A percentile compares a stretch with the other conserved stretches of the same genome.
Evolutionary conservation across 2,113 vertebrate genomes (phyloP).

Genomic region (Grammomys surdaster): DNA sequence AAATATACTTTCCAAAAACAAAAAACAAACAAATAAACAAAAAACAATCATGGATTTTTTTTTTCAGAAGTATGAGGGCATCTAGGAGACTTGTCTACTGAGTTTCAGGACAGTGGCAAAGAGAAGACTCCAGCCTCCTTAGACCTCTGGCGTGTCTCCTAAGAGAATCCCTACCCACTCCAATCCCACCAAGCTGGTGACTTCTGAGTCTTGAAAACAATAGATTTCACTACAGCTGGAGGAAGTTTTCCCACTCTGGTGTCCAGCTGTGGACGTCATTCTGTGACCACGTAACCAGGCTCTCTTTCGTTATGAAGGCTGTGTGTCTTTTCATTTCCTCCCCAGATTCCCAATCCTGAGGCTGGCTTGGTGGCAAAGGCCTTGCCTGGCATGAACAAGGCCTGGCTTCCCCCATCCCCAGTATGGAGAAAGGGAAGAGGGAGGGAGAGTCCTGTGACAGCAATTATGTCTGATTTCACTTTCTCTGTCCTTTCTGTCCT

Average conservation of each 20-base stretch:
- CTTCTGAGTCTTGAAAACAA: background rate
- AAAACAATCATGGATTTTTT: background rate
- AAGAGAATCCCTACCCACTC: background rate
- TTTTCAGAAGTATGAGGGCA: background rate
- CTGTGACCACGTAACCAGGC: background rate
- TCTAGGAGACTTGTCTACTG: background rate
- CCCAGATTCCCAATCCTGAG: background rate
- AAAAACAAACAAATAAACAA: no score
- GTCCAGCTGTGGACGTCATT: background rate
- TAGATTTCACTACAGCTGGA: background rate
- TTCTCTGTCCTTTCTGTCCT: background rate
- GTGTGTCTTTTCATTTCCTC: background rate
- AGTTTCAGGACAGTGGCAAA: no score
- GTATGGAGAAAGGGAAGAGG: background rate
- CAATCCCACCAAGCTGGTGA: background rate
- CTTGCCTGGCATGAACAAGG: background rate
- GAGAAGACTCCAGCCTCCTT: accelerated
- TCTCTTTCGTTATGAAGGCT: accelerated
- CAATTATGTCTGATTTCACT: no score
- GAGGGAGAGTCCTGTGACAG: background rate
- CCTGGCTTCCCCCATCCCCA: background rate
- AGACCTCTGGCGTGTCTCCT: no score
- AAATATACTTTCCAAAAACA: conserved; percentile 5
- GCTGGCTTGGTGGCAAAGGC: background rate
- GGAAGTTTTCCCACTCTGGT: background rate